Evolutionary conservation across 2,113 vertebrate species (phyloP).

Genomic region (Anolis sagrei): DNA sequence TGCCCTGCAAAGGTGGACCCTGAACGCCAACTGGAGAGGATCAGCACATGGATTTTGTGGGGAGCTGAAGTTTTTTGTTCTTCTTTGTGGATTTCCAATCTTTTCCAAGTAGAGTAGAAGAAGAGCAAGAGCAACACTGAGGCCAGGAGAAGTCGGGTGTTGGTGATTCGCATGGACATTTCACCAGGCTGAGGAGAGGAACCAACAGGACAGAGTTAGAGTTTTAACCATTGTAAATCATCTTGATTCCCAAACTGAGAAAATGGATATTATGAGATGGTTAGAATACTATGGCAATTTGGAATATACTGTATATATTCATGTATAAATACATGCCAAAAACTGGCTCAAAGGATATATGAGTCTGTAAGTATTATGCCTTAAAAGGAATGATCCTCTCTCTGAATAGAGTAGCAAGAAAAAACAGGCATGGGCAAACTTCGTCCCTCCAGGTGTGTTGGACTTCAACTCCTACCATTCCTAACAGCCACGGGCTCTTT

Average conservation of each 20-base stretch:
- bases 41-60: slow-evolving; percentile 43
- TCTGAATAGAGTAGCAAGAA: too few species aligned
- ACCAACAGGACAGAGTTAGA: not conserved
- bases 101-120: not conserved
- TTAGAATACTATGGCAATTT: too few species aligned
- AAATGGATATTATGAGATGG: too few species aligned
- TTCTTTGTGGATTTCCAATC: not conserved
- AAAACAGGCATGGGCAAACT: too few species aligned
- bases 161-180: slow-evolving; percentile 1
- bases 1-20: slow-evolving; percentile 72
- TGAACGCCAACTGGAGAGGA: slow-evolving; percentile 68
- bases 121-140: not conserved
- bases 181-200: not conserved
- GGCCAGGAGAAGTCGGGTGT: not conserved
- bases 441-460: not conserved
- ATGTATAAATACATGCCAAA: too few species aligned
- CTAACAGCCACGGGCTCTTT: too few species aligned
- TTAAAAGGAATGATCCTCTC: too few species aligned
- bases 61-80: not conserved
- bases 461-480: not conserved
- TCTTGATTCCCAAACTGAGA: too few species aligned
- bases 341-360: too few species aligned
- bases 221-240: not conserved
- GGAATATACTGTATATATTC: too few species aligned
- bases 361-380: too few species aligned